These are phyloP conservation scores for Trichosurus vulpecula DNA, from an alignment of 2,797 vertebrate genomes.

Conservation along the genomic window DNA sequence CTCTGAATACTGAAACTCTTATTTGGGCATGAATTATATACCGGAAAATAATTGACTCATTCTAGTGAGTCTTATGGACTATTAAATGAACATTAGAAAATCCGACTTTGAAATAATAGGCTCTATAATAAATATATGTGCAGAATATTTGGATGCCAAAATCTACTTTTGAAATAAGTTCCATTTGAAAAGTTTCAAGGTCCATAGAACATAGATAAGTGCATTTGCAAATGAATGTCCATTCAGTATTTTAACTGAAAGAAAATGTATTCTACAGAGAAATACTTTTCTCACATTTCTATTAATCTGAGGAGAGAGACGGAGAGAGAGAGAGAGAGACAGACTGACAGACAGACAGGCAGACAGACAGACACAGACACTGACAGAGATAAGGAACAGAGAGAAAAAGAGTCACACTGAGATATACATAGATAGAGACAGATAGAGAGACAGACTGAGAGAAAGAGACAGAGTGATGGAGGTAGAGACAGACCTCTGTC, in stretches of 20 bases:
- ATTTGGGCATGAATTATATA: background rate
- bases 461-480: no score
- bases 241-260: background rate
- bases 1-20: background rate
- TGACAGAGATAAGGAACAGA: no score
- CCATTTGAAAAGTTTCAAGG: background rate
- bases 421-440: background rate
- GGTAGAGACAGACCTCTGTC: background rate
- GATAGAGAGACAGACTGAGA: no score
- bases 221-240: background rate
- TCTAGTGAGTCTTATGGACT: background rate
- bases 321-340: no score
- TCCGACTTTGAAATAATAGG: background rate
- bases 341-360: no score
- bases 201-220: background rate
- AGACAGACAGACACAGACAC: background rate
- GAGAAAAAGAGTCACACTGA: no score
- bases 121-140: background rate
- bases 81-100: background rate
- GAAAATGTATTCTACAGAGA: background rate
- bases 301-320: background rate
- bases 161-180: background rate
- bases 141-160: background rate
- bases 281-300: background rate
- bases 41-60: background rate